These are phyloP conservation scores for Carcharodon carcharias DNA, from an alignment of 2,797 vertebrate species.

Conservation along the genomic window DNA sequence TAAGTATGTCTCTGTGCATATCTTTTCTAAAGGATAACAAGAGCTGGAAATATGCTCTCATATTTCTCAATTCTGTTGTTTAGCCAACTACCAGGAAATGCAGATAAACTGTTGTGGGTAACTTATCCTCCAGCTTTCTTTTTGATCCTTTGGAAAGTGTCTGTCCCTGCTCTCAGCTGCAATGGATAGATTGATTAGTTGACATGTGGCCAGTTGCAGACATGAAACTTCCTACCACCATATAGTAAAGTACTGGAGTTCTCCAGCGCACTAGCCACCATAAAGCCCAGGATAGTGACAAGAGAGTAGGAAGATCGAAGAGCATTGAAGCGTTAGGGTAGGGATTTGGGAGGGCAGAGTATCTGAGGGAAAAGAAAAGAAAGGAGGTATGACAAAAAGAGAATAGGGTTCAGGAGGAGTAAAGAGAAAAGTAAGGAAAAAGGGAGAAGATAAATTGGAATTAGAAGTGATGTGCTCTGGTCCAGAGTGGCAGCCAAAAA, in stretches of 20 bases:
- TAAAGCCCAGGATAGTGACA: background rate
- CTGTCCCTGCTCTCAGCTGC: background rate
- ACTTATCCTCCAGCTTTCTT: background rate
- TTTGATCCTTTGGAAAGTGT: background rate
- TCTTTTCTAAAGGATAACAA: constrained; percentile 3
- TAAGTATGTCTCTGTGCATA: background rate
- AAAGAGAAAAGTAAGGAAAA: background rate
- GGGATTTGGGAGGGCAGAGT: too few relatives aligned
- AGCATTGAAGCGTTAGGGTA: background rate
- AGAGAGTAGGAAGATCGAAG: background rate
- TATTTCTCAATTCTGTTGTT: background rate
- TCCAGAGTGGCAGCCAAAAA: background rate
- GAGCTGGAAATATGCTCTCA: background rate
- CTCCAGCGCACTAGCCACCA: background rate
- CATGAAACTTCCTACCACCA: background rate
- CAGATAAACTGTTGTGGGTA: background rate
- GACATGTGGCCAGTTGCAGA: background rate
- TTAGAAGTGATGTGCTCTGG: background rate
- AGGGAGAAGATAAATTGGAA: background rate
- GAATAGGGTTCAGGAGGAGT: background rate
- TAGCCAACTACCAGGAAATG: background rate
- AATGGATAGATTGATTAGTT: background rate
- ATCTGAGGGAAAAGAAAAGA: background rate
- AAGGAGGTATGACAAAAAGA: background rate
- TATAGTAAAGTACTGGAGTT: background rate